phyloP scores from a whole-genome alignment of 2,113 vertebrate species.

The Nothoprocta perdicaria region DNA sequence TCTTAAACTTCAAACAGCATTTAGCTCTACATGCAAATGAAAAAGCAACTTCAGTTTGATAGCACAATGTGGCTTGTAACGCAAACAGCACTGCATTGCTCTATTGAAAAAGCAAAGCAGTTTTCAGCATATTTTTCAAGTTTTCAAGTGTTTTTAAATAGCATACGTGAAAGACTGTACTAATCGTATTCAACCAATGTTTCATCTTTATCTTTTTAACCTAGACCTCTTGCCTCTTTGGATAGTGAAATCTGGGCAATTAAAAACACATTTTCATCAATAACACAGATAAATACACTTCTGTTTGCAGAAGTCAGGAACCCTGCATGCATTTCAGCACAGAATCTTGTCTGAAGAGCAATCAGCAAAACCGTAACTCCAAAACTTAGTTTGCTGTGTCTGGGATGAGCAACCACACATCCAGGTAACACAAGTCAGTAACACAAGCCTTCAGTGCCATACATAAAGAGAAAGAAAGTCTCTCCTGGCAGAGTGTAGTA shows the following conservation, averaged over 20 bases:
- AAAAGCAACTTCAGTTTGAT: not conserved
- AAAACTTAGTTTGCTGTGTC: not conserved
- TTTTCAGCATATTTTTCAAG: not conserved
- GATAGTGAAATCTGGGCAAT: not conserved
- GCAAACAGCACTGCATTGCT: not conserved
- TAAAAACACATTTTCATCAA: not conserved
- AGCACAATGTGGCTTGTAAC: not conserved
- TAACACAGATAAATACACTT: not conserved
- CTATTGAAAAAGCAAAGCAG: not conserved
- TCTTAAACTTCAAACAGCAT: not conserved
- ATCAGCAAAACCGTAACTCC: not conserved
- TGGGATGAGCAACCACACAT: not conserved
- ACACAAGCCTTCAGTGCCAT: not conserved
- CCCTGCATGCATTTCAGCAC: not conserved
- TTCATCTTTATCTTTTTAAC: not conserved
- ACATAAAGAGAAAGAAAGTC: not conserved
- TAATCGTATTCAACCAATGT: not conserved
- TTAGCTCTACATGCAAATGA: not conserved
- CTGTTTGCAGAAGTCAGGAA: not conserved
- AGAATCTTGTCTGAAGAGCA: not conserved
- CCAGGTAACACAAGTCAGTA: not conserved
- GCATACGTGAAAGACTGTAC: fast-evolving
- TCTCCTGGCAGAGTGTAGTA: not conserved
- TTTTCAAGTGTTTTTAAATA: not conserved
- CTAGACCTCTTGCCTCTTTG: not conserved